Conservation (phyloP, 2,797 vertebrate species). For the Rousettus madagascariensis region DNA sequence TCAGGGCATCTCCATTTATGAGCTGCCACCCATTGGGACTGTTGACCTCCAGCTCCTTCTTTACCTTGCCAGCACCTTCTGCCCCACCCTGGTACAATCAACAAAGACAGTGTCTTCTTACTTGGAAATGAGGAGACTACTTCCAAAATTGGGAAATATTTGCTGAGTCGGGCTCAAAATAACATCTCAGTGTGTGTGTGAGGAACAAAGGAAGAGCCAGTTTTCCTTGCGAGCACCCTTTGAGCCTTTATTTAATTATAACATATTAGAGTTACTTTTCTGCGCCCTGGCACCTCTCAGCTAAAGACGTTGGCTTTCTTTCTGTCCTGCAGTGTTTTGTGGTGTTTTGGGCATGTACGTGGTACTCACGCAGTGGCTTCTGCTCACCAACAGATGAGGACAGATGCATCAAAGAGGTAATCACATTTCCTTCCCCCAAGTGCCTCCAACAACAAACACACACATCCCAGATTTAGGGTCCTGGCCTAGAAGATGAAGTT, state of each 20-base stretch:
- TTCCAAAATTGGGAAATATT: constrained; percentile 56
- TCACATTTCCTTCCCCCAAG: background rate
- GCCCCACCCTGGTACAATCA: constrained; percentile 27
- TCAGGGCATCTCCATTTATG: constrained; percentile 39
- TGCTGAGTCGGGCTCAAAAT: constrained; percentile 45
- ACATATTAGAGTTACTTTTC: background rate
- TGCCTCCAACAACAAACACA: background rate
- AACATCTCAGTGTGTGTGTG: background rate
- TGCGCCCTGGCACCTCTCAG: background rate
- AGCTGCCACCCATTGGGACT: constrained; percentile 26
- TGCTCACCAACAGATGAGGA: constrained; percentile 68
- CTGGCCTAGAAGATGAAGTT: background rate
- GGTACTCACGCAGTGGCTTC: constrained; percentile 67
- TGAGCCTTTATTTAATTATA: constrained; percentile 6
- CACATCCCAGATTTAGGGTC: background rate
- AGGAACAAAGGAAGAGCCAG: background rate
- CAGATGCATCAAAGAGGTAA: constrained; percentile 82
- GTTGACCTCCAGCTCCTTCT: background rate
- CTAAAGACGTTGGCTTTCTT: constrained; percentile 24
- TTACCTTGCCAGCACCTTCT: constrained; percentile 11
- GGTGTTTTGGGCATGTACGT: constrained; percentile 55
- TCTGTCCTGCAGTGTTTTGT: constrained; percentile 73
- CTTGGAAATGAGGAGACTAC: constrained; percentile 26
- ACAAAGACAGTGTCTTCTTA: constrained; percentile 19
- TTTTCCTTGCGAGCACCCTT: background rate